phyloP scores from a whole-genome alignment of 2,888 invertebrate genomes.

The Ophonus ardosiacus region DNA sequence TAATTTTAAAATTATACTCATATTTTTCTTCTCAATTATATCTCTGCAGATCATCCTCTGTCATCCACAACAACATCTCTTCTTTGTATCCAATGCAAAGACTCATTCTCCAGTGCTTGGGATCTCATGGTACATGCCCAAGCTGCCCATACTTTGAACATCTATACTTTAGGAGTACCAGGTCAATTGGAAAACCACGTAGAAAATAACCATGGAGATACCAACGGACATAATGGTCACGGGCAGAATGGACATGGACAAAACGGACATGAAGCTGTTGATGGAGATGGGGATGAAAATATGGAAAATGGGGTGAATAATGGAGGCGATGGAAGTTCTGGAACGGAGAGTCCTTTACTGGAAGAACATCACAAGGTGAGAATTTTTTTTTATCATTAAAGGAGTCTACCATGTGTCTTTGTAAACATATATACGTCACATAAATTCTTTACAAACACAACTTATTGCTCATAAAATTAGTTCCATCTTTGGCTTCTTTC shows the following conservation, averaged over 20 bases:
- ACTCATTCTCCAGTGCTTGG: constrained; percentile 82
- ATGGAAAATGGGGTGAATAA: background rate
- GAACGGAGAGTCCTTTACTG: background rate
- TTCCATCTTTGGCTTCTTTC: too few species aligned
- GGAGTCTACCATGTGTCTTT: too few species aligned
- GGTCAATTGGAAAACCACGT: constrained; percentile 58
- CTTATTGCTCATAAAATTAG: too few species aligned
- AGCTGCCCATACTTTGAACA: constrained; percentile 83
- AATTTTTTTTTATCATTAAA: background rate
- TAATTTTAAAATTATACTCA: too few species aligned
- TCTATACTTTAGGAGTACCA: constrained; percentile 80
- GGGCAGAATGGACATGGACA: background rate
- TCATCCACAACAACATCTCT: constrained; percentile 71
- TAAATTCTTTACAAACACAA: too few species aligned
- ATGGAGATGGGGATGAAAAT: background rate
- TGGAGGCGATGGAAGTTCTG: constrained; percentile 13
- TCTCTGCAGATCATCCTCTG: constrained; percentile 5
- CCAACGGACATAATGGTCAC: constrained; percentile 4
- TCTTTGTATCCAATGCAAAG: constrained; percentile 82
- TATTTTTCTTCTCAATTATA: background rate
- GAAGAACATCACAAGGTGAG: constrained; percentile 17
- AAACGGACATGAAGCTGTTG: background rate
- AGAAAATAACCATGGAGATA: constrained; percentile 68
- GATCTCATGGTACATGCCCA: constrained; percentile 84
- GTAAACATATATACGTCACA: too few species aligned